Percentiles rank a stretch among this genome's conserved stretches.
phyloP scores from a whole-genome alignment of 2,797 vertebrate genomes.

The Pipistrellus pipistrellus region DNA sequence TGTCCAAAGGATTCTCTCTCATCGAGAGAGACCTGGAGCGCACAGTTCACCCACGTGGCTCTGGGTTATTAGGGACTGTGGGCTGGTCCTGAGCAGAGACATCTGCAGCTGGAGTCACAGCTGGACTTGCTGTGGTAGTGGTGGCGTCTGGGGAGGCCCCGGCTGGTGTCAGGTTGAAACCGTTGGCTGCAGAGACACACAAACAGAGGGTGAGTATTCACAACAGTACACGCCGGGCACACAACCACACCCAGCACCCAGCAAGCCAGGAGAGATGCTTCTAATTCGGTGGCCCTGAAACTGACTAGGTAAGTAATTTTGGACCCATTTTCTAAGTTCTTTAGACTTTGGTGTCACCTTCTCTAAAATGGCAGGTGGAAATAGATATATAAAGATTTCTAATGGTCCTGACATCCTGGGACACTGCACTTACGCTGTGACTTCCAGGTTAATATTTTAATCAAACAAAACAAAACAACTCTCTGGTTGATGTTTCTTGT shows the following conservation, averaged over 20 bases:
- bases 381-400: background rate
- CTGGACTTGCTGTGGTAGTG: conserved; percentile 65
- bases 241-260: background rate
- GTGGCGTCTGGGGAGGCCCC: background rate
- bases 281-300: background rate
- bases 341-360: background rate
- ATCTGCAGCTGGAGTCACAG: conserved; percentile 59
- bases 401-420: background rate
- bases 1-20: conserved; percentile 52
- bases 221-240: accelerated
- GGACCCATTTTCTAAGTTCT: background rate
- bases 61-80: conserved; percentile 26
- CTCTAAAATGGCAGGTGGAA: background rate
- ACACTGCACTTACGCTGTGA: background rate
- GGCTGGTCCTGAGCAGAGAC: conserved; percentile 76
- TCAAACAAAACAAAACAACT: background rate
- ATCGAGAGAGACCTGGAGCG: conserved; percentile 51
- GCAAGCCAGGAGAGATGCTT: background rate
- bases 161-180: conserved; percentile 65
- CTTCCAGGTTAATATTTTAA: background rate
- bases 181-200: conserved; percentile 68
- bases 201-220: background rate
- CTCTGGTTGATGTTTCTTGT: background rate
- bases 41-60: conserved; percentile 79
- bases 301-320: background rate